Evolutionary conservation across 2,888 invertebrate genomes (phyloP).

Genomic region (Machimus rusticus): DNA sequence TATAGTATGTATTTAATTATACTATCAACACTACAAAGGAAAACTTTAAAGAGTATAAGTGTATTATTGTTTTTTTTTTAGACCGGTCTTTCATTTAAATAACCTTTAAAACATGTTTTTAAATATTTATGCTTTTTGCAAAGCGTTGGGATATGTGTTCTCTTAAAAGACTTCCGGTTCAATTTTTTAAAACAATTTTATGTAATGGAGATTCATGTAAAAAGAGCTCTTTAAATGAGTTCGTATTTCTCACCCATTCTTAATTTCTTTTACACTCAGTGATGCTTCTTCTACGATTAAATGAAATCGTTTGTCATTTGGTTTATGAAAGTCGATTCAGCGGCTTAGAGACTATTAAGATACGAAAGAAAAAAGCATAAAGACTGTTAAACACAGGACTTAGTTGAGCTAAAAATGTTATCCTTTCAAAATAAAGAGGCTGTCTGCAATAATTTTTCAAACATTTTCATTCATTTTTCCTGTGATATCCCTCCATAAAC

Average conservation of each 20-base stretch:
- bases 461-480: neutral
- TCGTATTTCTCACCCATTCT: neutral
- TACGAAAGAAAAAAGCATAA: neutral
- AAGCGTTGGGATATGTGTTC: too few species aligned
- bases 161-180: neutral
- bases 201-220: neutral
- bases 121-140: neutral
- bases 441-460: neutral
- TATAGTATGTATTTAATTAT: too few species aligned
- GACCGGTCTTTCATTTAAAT: too few species aligned
- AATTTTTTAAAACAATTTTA: too few species aligned
- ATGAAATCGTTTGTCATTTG: neutral
- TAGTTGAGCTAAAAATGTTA: neutral
- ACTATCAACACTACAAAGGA: too few species aligned
- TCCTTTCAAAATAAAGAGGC: neutral
- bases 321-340: neutral
- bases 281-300: neutral
- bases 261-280: neutral
- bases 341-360: neutral
- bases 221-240: neutral
- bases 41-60: too few species aligned
- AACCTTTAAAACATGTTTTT: too few species aligned
- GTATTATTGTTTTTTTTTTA: too few species aligned
- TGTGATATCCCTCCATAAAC: neutral
- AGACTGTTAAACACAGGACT: neutral